Evolutionary conservation across 1,140 invertebrate species (phyloP).

Genomic region (Ips typographus): DNA sequence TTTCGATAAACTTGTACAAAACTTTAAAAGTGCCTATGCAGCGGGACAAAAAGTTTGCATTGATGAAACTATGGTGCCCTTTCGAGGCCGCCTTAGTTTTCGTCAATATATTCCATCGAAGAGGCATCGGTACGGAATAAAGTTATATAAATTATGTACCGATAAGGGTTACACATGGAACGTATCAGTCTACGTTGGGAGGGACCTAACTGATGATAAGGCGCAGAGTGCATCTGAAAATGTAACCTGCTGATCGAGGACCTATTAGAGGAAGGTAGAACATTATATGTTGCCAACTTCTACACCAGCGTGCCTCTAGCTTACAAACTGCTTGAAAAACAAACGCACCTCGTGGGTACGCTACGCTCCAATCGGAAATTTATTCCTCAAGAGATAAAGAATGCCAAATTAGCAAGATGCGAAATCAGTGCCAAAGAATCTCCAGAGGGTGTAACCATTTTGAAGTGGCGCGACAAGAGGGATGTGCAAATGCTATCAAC

Average conservation of each 20-base stretch:
- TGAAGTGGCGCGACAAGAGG: slow-evolving; percentile 53
- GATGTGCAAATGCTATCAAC: slow-evolving; percentile 53
- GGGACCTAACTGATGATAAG: slow-evolving; percentile 7
- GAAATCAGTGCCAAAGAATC: slow-evolving; percentile 49
- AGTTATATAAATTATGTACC: slow-evolving; percentile 45
- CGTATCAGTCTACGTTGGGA: slow-evolving; percentile 31
- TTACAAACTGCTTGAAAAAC: slow-evolving; percentile 47
- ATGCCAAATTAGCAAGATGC: slow-evolving; percentile 48
- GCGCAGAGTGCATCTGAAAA: slow-evolving; percentile 22
- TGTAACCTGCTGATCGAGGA: slow-evolving; percentile 19
- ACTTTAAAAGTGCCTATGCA: too few relatives aligned
- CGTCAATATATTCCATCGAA: too few relatives aligned
- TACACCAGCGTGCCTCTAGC: slow-evolving; percentile 43
- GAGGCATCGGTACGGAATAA: slow-evolving; percentile 46
- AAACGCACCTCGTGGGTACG: slow-evolving; percentile 55
- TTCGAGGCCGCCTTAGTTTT: too few relatives aligned
- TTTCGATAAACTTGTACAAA: too few relatives aligned
- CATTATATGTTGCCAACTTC: slow-evolving; percentile 45
- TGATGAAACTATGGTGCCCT: too few relatives aligned
- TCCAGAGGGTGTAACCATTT: slow-evolving; percentile 49
- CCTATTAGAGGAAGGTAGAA: slow-evolving; percentile 31
- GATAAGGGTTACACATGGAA: too few relatives aligned
- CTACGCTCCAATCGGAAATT: slow-evolving; percentile 49
- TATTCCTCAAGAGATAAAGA: slow-evolving; percentile 47
- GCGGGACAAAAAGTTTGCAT: too few relatives aligned